phyloP scores from a whole-genome alignment of 2,888 invertebrate species.

The Maniola hyperantus region DNA sequence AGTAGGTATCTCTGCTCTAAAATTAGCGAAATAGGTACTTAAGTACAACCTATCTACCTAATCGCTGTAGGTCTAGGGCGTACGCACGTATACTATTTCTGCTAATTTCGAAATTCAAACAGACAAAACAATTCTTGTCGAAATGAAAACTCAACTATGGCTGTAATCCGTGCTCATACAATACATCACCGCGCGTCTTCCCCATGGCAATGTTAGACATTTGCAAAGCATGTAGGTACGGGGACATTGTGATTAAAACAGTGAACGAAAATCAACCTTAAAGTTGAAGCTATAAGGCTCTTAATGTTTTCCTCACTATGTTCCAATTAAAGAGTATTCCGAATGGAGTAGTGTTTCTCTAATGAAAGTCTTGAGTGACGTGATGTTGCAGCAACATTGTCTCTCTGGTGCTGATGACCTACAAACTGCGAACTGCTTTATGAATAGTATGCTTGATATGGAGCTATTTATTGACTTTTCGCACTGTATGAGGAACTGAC shows the following conservation, averaged over 20 bases:
- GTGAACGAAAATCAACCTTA: conserved; percentile 45
- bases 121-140: conserved; percentile 10
- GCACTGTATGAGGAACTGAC: not conserved
- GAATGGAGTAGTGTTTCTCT: conserved; percentile 53
- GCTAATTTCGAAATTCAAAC: not conserved
- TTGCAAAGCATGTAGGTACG: conserved; percentile 60
- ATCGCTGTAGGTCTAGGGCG: too few relatives aligned
- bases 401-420: conserved; percentile 42
- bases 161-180: conserved; percentile 53
- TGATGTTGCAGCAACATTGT: conserved; percentile 43
- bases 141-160: conserved; percentile 17
- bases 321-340: conserved; percentile 51
- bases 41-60: too few relatives aligned
- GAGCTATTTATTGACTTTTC: not conserved
- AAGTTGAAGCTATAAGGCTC: conserved; percentile 39
- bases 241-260: conserved; percentile 32
- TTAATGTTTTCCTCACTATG: conserved; percentile 21
- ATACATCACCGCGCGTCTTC: conserved; percentile 59
- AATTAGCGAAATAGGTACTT: too few relatives aligned
- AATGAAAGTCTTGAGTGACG: conserved; percentile 54
- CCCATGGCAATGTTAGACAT: conserved; percentile 51
- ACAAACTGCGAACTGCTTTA: conserved; percentile 34
- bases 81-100: not conserved
- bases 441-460: not conserved
- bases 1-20: too few relatives aligned